phyloP scores from a whole-genome alignment of 2,888 invertebrate genomes.

The Halictus quadricinctus region DNA sequence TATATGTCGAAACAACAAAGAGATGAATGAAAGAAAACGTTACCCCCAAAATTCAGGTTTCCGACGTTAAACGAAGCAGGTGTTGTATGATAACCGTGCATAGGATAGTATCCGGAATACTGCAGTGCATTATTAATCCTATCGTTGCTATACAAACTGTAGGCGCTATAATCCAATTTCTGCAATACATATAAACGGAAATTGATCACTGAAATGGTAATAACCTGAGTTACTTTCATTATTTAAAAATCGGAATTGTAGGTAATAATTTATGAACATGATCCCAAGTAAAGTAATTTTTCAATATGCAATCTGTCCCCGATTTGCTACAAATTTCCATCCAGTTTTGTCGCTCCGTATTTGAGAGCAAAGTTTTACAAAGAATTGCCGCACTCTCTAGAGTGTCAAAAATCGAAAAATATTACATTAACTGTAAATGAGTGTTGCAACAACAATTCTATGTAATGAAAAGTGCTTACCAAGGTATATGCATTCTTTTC shows the following conservation, averaged over 20 bases:
- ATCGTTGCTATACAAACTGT: slow-evolving; percentile 80
- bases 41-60: slow-evolving; percentile 79
- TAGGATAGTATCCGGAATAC: slow-evolving; percentile 80
- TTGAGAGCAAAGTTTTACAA: no score
- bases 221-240: not conserved
- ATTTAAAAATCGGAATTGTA: not conserved
- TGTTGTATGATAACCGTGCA: slow-evolving; percentile 79
- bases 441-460: no score
- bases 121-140: slow-evolving; percentile 74
- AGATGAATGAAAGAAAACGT: slow-evolving; percentile 25
- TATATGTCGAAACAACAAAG: not conserved
- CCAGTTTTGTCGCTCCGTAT: no score
- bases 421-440: no score
- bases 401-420: no score
- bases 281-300: no score
- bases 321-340: no score
- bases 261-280: not conserved
- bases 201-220: not conserved
- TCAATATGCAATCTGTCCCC: no score
- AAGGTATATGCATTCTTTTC: no score
- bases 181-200: slow-evolving; percentile 46
- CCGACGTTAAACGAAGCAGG: slow-evolving; percentile 80
- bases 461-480: no score
- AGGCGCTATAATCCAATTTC: slow-evolving; percentile 80
- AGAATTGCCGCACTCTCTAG: no score